Conservation (phyloP, 2,888 invertebrate genomes). For the Alloscopus bannaensis region DNA sequence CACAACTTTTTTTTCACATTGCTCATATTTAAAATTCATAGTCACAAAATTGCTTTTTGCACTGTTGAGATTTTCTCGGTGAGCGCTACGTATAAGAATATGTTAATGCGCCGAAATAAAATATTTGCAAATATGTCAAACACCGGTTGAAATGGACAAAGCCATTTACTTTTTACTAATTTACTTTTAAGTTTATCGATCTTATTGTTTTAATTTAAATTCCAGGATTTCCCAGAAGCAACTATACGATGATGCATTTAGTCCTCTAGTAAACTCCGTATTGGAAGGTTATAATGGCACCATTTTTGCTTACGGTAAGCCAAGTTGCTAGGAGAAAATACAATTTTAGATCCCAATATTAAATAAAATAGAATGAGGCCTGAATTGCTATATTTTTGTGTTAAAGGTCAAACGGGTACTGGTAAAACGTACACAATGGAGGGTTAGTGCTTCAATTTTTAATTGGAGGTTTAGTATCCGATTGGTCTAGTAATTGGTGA, state of each 20-base stretch:
- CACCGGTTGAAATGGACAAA: background rate
- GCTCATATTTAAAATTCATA: too few species aligned
- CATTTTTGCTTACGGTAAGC: conserved; percentile 95
- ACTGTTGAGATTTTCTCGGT: too few species aligned
- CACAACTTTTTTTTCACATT: too few species aligned
- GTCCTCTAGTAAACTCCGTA: conserved; percentile 95
- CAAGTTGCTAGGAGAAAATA: too few species aligned
- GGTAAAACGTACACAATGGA: conserved; percentile 87
- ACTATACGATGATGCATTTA: conserved; percentile 96
- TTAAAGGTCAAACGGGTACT: conserved; percentile 89
- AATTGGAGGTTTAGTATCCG: background rate
- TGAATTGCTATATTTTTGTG: too few species aligned
- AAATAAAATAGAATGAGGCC: too few species aligned
- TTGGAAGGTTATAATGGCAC: conserved; percentile 99
- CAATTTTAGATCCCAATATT: too few species aligned
- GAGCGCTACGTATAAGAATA: too few species aligned
- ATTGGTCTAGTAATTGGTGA: background rate
- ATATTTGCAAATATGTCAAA: background rate
- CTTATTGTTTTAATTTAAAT: conserved; percentile 13
- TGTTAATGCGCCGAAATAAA: conserved; percentile 1
- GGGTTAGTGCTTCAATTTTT: conserved; percentile 75
- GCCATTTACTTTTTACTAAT: background rate
- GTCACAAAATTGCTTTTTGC: too few species aligned
- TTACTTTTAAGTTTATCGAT: background rate
- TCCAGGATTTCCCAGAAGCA: conserved; percentile 89